Conservation (phyloP, 2,888 invertebrate genomes). For the Amitus sp. region DNA sequence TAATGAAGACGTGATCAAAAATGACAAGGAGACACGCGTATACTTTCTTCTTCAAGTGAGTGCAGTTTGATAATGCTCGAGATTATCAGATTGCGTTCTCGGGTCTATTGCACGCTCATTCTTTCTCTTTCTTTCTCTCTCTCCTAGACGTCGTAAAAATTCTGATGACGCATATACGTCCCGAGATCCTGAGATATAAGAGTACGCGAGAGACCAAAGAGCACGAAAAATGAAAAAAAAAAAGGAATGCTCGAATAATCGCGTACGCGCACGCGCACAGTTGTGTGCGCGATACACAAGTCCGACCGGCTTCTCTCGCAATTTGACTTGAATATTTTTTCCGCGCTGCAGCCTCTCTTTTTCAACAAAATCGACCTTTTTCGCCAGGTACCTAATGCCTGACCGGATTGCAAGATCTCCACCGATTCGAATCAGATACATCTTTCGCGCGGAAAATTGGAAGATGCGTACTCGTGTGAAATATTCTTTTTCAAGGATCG, state of each 20-base stretch:
- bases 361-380: neutral
- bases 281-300: no score
- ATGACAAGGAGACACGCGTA: slow-evolving; percentile 40
- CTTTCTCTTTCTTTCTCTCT: no score
- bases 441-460: no score
- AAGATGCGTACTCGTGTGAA: no score
- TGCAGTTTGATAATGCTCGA: neutral
- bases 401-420: no score
- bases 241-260: neutral
- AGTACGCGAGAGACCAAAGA: slow-evolving; percentile 2
- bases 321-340: neutral
- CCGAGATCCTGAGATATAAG: slow-evolving; percentile 1
- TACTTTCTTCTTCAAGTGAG: neutral
- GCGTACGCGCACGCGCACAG: no score
- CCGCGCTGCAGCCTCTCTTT: neutral
- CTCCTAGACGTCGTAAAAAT: slow-evolving; percentile 3
- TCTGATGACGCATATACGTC: neutral
- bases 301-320: neutral
- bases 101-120: neutral
- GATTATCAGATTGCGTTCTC: neutral
- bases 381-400: no score
- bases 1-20: slow-evolving; percentile 48
- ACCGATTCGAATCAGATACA: no score
- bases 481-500: no score
- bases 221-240: slow-evolving; percentile 1